These are phyloP conservation scores for Tipula vernalis DNA, from an alignment of 2,888 invertebrate genomes.

Conservation along the genomic window DNA sequence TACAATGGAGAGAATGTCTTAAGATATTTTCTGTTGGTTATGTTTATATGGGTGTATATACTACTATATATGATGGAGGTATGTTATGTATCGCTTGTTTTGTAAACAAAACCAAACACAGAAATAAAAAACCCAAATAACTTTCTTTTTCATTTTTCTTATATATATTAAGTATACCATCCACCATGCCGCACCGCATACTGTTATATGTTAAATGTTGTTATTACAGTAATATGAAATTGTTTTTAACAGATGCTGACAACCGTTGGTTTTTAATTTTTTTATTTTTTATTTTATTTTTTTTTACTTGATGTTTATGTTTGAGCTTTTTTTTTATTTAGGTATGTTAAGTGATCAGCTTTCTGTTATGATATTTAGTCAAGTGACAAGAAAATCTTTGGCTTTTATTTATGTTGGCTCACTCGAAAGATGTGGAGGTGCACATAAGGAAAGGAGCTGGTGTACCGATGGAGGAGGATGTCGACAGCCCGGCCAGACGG, in stretches of 20 bases:
- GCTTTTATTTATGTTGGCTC: background rate
- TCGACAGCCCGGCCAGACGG: too few relatives aligned
- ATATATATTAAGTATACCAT: background rate
- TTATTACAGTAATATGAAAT: background rate
- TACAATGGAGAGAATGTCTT: background rate
- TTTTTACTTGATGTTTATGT: background rate
- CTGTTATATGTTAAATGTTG: background rate
- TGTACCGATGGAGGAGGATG: too few relatives aligned
- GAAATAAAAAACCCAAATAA: background rate
- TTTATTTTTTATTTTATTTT: background rate
- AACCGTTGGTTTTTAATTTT: background rate
- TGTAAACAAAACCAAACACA: background rate
- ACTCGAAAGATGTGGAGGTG: too few relatives aligned
- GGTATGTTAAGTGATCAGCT: background rate
- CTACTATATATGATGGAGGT: background rate
- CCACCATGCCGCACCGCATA: background rate
- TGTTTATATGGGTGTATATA: background rate
- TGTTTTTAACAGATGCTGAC: background rate
- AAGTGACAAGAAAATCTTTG: background rate
- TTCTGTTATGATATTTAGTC: background rate
- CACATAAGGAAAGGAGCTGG: too few relatives aligned
- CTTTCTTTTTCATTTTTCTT: background rate
- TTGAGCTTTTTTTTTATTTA: background rate
- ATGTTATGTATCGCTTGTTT: background rate
- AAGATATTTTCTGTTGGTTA: background rate